phyloP scores from a whole-genome alignment of 2,888 invertebrate genomes.

The Tipula unca region DNA sequence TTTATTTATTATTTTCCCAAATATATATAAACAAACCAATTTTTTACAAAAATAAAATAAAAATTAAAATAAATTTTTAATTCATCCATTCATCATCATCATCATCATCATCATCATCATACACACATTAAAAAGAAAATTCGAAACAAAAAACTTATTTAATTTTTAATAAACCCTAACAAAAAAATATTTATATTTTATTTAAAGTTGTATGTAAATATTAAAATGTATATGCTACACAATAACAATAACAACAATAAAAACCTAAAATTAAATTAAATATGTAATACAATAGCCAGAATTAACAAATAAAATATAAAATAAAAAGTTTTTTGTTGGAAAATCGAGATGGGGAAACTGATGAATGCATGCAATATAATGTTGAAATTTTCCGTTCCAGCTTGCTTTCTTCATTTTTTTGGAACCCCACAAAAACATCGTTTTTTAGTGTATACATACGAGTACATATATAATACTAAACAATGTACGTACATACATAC shows the following conservation, averaged over 20 bases:
- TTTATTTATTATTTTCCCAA: not conserved
- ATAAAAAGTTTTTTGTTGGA: not conserved
- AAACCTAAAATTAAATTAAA: not conserved
- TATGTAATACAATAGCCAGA: slow-evolving; percentile 14
- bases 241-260: not conserved
- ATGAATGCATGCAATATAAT: not conserved
- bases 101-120: slow-evolving; percentile 2
- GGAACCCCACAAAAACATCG: not conserved
- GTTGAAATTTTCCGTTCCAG: not conserved
- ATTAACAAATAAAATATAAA: not conserved
- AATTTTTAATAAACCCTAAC: not conserved
- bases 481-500: not conserved
- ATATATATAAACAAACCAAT: not conserved
- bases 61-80: not conserved
- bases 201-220: not conserved
- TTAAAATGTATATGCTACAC: not conserved
- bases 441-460: not conserved
- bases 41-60: not conserved
- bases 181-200: not conserved
- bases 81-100: not conserved
- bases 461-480: too few relatives aligned
- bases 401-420: not conserved
- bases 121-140: not conserved
- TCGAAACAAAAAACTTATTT: not conserved
- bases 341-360: slow-evolving; percentile 14